Evolutionary conservation across 2,113 vertebrate genomes (phyloP), one percentile per base, ranked within the genome.

Genomic region (Nannobrachium achirus): DNA sequence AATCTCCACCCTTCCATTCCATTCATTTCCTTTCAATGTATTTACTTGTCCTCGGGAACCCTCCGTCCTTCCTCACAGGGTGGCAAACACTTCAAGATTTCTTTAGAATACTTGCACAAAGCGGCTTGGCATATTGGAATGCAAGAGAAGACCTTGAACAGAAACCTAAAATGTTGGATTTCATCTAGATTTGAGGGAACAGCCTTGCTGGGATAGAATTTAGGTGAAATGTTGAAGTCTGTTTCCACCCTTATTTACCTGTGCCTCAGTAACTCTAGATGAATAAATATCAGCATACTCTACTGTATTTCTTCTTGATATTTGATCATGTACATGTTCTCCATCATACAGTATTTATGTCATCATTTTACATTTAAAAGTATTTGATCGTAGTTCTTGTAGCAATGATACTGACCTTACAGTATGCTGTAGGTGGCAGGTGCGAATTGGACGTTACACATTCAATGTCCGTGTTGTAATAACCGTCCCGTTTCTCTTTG

Each of bases 381-480:
- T 6, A 15, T 19, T 19, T 1, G 38, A 63, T 59, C 42, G 38
- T 11, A 50, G 53, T 56, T 10, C 50, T 62, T 50, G 58, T 7
- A 56, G 6, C 20, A 19, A 11, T 61, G 20, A 10, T 63, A 10
- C 45, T 42, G 7, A 10, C 15, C 3, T 4, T 2, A 18, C 8
- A 8, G 1, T 56, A 33, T 33, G 52, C 16, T 16, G 15, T 66
- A 20, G 18, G 14, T 52, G 51, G 15, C 63, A 20, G 18, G 14
- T 52, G 51, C 62, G 15, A 18, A 55, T 39, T 1, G 63, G 51
- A 65, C 61, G 40, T 53, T 48, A 14, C 16, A 67, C 18, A 61
- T 71, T 25, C 63, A 15, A 10, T 48, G 44, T 69, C 59, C 25
- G 7, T 52, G 44, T 38, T 50, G 10, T 33, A 56, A 63, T 81